Evolutionary conservation across 2,888 invertebrate genomes (phyloP).

Genomic region (Rhogogaster chlorosoma): DNA sequence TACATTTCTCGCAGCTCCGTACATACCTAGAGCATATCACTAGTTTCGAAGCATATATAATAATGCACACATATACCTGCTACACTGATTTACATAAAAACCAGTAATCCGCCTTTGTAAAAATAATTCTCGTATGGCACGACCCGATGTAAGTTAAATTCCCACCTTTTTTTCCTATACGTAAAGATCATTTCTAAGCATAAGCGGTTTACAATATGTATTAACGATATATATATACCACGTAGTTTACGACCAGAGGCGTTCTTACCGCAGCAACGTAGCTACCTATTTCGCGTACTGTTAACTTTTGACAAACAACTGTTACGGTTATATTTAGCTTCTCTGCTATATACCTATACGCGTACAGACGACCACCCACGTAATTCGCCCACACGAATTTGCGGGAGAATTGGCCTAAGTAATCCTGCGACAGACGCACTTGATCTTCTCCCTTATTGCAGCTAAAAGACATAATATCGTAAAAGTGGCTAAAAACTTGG

Average conservation of each 20-base stretch:
- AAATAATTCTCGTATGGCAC: not conserved
- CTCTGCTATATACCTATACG: not conserved
- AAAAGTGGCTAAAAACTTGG: not conserved
- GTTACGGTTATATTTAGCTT: conserved; percentile 10
- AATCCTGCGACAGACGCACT: not conserved
- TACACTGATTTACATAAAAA: not conserved
- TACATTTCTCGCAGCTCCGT: not conserved
- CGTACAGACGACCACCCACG: not conserved
- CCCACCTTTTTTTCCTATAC: not conserved
- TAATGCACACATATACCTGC: not conserved
- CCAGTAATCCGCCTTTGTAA: not conserved
- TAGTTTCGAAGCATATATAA: not conserved
- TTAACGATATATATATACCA: not conserved
- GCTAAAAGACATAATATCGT: not conserved
- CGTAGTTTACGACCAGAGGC: not conserved
- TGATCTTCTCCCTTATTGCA: not conserved
- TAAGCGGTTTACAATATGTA: not conserved
- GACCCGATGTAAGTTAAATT: not conserved
- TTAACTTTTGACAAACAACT: conserved; percentile 19
- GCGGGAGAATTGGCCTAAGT: not conserved
- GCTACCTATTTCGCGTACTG: not conserved
- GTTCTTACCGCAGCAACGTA: not conserved
- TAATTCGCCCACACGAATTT: not conserved
- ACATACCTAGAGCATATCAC: not conserved
- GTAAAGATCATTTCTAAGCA: not conserved